These are phyloP conservation scores for Acinonyx jubatus DNA, from an alignment of 2,113 vertebrate species.

Conservation along the genomic window DNA sequence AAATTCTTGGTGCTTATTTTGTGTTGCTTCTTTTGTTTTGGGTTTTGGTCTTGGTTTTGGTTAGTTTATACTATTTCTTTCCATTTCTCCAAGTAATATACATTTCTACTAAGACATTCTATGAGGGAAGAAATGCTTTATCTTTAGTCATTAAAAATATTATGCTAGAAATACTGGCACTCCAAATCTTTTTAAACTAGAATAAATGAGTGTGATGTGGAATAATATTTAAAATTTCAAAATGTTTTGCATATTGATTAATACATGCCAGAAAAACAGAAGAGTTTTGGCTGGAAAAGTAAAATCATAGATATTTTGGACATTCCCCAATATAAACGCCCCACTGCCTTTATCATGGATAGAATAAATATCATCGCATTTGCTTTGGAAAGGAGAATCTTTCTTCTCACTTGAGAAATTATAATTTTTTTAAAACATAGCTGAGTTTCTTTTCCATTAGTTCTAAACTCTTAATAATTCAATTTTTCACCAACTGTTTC, in stretches of 20 bases:
- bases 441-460: background rate
- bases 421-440: background rate
- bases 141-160: constrained; percentile 26
- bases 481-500: background rate
- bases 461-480: constrained; percentile 45
- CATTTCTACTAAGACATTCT: background rate
- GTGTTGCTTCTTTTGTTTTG: background rate
- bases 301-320: constrained; percentile 40
- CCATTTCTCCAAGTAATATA: background rate
- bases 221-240: constrained; percentile 64
- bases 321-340: background rate
- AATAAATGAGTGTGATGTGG: constrained; percentile 30
- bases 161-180: background rate
- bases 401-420: constrained; percentile 43
- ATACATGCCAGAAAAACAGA: constrained; percentile 11
- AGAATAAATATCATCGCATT: constrained; percentile 58
- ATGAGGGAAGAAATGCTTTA: background rate
- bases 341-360: background rate
- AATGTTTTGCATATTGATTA: constrained; percentile 61
- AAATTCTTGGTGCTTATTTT: background rate
- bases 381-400: background rate
- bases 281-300: constrained; percentile 42
- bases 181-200: constrained; percentile 29
- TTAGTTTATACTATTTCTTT: background rate
- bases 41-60: background rate